These are phyloP conservation scores for Sebastes iracundus DNA, from an alignment of 2,797 vertebrate genomes.

Conservation along the genomic window DNA sequence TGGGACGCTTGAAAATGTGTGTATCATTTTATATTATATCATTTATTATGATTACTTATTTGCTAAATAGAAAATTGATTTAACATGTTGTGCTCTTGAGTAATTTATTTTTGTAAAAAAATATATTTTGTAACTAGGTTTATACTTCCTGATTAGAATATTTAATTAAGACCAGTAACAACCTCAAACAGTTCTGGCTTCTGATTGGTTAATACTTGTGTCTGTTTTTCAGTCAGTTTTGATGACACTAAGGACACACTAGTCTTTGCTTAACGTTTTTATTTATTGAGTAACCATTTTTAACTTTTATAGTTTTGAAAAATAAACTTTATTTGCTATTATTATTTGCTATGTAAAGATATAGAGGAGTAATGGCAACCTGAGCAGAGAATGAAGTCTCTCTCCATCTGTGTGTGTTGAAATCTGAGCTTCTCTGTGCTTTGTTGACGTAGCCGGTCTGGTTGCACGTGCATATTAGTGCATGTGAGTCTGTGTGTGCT, in stretches of 20 bases:
- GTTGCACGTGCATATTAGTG: no score
- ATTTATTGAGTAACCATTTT: rapidly evolving
- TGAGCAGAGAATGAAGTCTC: no score
- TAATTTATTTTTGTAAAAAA: background rate
- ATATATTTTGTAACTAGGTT: background rate
- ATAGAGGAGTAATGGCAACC: no score
- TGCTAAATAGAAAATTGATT: background rate
- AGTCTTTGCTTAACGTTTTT: no score
- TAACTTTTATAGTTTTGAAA: no score
- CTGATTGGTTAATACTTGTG: background rate
- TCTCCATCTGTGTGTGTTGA: no score
- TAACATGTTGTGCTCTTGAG: background rate
- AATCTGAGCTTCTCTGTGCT: no score
- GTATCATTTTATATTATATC: background rate
- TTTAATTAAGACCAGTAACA: background rate
- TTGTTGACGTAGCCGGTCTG: no score
- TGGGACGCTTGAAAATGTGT: background rate
- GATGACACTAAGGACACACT: no score
- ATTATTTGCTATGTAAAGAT: no score
- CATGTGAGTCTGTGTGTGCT: background rate
- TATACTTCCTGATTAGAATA: background rate
- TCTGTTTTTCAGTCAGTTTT: no score
- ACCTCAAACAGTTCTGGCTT: background rate
- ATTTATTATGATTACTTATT: background rate
- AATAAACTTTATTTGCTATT: no score